Evolutionary conservation across 2,113 vertebrate genomes (phyloP).

Genomic region (Pteropus alecto): DNA sequence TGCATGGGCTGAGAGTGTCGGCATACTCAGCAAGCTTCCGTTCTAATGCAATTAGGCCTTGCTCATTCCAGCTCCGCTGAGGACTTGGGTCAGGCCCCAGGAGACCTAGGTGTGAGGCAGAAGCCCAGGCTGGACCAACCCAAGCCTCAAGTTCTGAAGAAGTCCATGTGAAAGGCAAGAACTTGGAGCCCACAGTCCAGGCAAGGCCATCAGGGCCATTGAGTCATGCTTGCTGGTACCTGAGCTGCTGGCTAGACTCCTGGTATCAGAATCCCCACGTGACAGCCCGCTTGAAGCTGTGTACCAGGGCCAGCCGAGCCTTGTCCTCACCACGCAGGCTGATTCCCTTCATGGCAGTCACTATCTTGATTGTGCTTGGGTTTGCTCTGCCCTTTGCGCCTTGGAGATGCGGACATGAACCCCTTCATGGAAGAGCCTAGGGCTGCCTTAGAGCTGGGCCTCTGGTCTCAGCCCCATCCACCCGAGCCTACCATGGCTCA

Average conservation of each 20-base stretch:
- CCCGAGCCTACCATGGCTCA: not conserved
- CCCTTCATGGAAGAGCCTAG: not conserved
- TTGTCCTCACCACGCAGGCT: not conserved
- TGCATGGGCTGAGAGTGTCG: not conserved
- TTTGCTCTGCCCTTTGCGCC: not conserved
- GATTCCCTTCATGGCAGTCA: too few species aligned
- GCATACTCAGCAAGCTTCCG: not conserved
- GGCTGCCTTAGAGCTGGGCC: not conserved
- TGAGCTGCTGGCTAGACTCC: not conserved
- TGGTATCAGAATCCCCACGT: not conserved
- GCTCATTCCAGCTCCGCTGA: not conserved
- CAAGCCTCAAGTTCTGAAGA: not conserved
- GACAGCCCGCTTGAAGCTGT: not conserved
- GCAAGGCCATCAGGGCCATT: rapidly evolving
- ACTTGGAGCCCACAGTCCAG: not conserved
- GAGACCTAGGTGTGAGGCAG: not conserved
- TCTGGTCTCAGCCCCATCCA: not conserved
- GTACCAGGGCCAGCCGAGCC: not conserved
- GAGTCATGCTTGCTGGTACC: not conserved
- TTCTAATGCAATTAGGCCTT: not conserved
- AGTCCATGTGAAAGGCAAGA: not conserved
- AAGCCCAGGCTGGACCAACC: not conserved
- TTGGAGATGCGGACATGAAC: not conserved
- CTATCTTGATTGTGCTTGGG: not conserved
- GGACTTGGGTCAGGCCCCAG: not conserved